Conservation (phyloP, 2,797 vertebrate species). For the Sparidentex hasta region DNA sequence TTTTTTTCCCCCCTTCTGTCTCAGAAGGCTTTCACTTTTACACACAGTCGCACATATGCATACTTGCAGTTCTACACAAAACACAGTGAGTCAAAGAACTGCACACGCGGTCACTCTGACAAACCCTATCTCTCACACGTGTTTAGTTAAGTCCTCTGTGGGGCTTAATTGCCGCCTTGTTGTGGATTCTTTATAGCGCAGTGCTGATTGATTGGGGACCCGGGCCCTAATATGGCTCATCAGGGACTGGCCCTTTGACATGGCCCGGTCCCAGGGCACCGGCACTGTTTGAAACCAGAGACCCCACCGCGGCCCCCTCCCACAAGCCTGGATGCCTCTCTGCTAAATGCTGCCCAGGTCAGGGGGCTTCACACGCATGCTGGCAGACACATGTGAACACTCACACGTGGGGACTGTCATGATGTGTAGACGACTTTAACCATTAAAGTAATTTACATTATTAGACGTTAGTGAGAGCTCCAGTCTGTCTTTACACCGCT, state of each 20-base stretch:
- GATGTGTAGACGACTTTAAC: constrained; percentile 35
- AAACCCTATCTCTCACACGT: constrained; percentile 64
- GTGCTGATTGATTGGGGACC: constrained; percentile 88
- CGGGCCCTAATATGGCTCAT: constrained; percentile 83
- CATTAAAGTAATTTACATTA: constrained; percentile 66
- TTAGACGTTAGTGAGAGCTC: constrained; percentile 26
- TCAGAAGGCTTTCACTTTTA: constrained; percentile 35
- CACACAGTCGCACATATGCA: constrained; percentile 23
- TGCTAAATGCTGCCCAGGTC: constrained; percentile 67
- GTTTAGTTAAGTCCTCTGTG: constrained; percentile 74
- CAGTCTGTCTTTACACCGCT: constrained; percentile 36
- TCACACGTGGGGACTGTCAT: constrained; percentile 18
- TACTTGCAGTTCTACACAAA: constrained; percentile 28
- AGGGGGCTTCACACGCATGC: constrained; percentile 25
- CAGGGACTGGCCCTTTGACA: constrained; percentile 85
- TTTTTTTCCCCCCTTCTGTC: not conserved
- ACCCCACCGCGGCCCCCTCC: constrained; percentile 49
- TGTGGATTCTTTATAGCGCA: constrained; percentile 82
- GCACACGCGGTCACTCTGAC: constrained; percentile 57
- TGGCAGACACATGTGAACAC: constrained; percentile 12
- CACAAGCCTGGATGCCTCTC: constrained; percentile 56
- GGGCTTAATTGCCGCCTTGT: constrained; percentile 80
- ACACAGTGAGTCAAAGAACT: constrained; percentile 46
- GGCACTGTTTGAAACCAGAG: constrained; percentile 78
- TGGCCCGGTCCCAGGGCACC: constrained; percentile 67